Conservation (phyloP, 2,888 invertebrate species). For the Mylabris sibirica region DNA sequence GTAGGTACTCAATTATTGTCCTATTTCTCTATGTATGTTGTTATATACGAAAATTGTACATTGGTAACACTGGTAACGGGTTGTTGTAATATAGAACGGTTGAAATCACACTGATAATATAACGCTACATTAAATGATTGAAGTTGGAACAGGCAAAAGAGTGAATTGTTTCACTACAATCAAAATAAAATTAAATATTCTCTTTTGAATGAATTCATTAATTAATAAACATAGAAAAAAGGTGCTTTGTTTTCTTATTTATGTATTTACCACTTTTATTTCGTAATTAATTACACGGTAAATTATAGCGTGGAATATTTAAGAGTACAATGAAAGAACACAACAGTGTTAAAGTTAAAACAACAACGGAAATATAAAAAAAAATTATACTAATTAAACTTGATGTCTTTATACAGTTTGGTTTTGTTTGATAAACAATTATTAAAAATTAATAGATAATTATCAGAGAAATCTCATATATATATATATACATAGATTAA, state of each 20-base stretch:
- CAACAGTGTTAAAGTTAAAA: neutral
- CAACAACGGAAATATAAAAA: neutral
- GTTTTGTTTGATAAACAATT: neutral
- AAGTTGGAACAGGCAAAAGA: neutral
- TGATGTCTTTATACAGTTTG: neutral
- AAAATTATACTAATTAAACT: neutral
- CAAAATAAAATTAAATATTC: too few species aligned
- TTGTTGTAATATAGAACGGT: neutral
- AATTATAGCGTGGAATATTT: neutral
- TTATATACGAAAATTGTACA: neutral
- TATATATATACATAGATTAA: too few species aligned
- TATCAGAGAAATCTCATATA: neutral
- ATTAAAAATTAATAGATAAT: neutral
- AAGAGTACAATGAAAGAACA: neutral
- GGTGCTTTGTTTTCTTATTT: neutral
- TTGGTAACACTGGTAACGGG: neutral
- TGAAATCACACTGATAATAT: constrained; percentile 9
- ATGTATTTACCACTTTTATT: neutral
- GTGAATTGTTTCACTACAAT: neutral
- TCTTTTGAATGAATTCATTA: neutral
- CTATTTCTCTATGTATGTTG: neutral
- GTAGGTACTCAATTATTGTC: constrained; percentile 2
- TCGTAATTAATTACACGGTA: neutral
- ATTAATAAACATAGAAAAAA: neutral
- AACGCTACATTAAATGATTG: neutral